Evolutionary conservation across 2,888 invertebrate genomes (phyloP).

Genomic region (Pogonocherus hispidulus): DNA sequence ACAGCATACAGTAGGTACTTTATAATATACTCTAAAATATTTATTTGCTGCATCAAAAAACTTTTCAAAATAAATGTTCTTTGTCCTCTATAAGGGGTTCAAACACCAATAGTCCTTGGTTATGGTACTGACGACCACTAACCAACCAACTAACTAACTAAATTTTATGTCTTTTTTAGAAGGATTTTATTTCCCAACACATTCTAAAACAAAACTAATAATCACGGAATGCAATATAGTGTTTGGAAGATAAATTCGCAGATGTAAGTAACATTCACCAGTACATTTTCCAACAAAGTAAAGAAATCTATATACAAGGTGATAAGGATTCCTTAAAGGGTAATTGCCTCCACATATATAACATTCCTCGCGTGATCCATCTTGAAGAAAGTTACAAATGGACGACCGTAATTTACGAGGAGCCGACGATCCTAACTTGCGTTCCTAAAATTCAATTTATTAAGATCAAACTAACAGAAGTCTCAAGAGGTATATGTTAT

Average conservation of each 20-base stretch:
- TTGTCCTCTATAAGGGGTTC: no score
- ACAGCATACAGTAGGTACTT: no score
- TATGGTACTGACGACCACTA: no score
- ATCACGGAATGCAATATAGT: constrained; percentile 46
- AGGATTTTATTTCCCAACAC: neutral
- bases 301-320: constrained; percentile 54
- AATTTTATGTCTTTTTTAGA: no score
- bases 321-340: constrained; percentile 53
- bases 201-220: constrained; percentile 5
- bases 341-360: constrained; percentile 53
- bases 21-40: no score
- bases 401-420: constrained; percentile 35
- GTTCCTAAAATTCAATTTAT: constrained; percentile 57
- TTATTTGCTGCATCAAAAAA: no score
- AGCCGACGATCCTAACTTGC: constrained; percentile 37
- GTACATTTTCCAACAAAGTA: constrained; percentile 51
- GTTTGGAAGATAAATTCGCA: constrained; percentile 53
- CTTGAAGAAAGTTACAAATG: constrained; percentile 40
- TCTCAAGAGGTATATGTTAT: constrained; percentile 58
- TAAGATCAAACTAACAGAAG: constrained; percentile 54
- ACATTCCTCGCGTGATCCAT: constrained; percentile 49
- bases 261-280: constrained; percentile 44
- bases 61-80: no score
- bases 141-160: no score
- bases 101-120: no score